These are phyloP conservation scores for Spodoptera litura DNA, from an alignment of 1,140 invertebrate genomes.

Conservation along the genomic window DNA sequence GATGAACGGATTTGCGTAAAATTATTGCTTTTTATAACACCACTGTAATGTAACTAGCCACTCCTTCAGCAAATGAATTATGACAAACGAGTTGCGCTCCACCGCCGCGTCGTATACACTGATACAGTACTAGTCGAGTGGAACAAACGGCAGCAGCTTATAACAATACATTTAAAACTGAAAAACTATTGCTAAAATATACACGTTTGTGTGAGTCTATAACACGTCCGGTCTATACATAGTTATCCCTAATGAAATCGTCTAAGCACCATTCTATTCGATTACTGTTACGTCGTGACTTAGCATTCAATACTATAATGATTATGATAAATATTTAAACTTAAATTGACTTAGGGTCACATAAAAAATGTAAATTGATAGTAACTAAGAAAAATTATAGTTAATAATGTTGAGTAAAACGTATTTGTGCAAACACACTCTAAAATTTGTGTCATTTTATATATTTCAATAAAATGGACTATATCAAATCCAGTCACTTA, in stretches of 20 bases:
- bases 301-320: slow-evolving; percentile 79
- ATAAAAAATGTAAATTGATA: slow-evolving; percentile 70
- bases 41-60: slow-evolving; percentile 53
- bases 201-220: slow-evolving; percentile 62
- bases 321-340: slow-evolving; percentile 76
- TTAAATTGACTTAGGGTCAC: slow-evolving; percentile 77
- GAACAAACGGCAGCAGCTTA: slow-evolving; percentile 37
- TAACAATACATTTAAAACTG: slow-evolving; percentile 46
- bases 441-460: slow-evolving; percentile 72
- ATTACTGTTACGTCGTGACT: slow-evolving; percentile 81
- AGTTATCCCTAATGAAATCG: slow-evolving; percentile 79
- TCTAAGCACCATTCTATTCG: slow-evolving; percentile 86
- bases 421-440: slow-evolving; percentile 83
- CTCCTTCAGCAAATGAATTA: slow-evolving; percentile 49
- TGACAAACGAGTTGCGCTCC: slow-evolving; percentile 57
- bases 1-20: slow-evolving; percentile 53
- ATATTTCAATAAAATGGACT: slow-evolving; percentile 70
- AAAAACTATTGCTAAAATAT: slow-evolving; percentile 59
- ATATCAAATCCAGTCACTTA: slow-evolving; percentile 82
- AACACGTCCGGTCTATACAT: slow-evolving; percentile 71
- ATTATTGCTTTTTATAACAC: slow-evolving; percentile 66
- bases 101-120: slow-evolving; percentile 47
- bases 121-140: slow-evolving; percentile 51
- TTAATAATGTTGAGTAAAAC: slow-evolving; percentile 74
- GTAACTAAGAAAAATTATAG: slow-evolving; percentile 72